phyloP scores from a whole-genome alignment of 2,888 invertebrate genomes.

The Leucania comma region DNA sequence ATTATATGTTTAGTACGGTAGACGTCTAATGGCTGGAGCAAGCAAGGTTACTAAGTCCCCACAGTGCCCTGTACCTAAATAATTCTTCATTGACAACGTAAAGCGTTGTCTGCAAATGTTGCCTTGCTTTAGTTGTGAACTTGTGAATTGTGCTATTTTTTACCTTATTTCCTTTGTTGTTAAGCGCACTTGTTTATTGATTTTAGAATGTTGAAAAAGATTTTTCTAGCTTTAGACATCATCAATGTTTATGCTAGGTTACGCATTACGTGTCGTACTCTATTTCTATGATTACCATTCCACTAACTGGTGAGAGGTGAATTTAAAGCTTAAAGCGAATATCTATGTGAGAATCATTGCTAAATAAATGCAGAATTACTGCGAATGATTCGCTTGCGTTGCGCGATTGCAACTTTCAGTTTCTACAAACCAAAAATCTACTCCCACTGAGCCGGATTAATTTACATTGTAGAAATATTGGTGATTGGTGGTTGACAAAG shows the following conservation, averaged over 20 bases:
- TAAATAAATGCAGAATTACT: background rate
- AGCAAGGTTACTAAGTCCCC: constrained; percentile 18
- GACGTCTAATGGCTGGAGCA: constrained; percentile 25
- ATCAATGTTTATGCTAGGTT: too few relatives aligned
- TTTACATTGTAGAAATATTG: constrained; percentile 11
- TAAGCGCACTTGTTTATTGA: background rate
- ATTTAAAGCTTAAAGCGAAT: constrained; percentile 10
- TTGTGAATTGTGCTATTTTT: background rate
- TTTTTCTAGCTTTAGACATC: too few relatives aligned
- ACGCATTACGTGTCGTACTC: too few relatives aligned
- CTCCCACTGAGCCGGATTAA: background rate
- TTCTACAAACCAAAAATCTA: background rate
- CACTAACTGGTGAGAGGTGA: background rate
- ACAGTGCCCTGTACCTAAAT: constrained; percentile 26
- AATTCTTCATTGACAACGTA: constrained; percentile 42
- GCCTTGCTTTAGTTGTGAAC: background rate
- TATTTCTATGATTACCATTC: too few relatives aligned
- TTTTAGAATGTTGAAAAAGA: background rate
- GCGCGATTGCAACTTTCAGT: background rate
- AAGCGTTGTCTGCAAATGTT: constrained; percentile 16
- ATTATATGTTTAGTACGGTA: constrained; percentile 35
- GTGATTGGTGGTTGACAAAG: constrained; percentile 32
- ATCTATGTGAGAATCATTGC: background rate
- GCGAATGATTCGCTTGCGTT: background rate
- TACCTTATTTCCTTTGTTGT: background rate